Conservation (phyloP, 2,888 invertebrate species). For the Dynastes tityus region DNA sequence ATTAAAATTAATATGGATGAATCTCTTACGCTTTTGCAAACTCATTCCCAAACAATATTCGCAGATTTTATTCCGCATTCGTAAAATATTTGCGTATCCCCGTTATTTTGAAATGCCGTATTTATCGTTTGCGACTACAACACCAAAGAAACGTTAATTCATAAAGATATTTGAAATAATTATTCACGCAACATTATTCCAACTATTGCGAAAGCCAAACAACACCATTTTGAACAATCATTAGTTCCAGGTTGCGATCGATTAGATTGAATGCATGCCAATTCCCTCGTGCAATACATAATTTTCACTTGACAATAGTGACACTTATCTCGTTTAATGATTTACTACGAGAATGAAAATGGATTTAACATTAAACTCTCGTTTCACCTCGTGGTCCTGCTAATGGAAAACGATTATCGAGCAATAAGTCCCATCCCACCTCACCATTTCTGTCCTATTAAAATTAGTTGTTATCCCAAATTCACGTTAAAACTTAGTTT, state of each 20-base stretch:
- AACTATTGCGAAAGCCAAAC: too few relatives aligned
- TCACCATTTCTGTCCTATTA: neutral
- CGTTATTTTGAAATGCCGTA: too few relatives aligned
- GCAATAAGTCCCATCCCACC: neutral
- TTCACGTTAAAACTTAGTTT: neutral
- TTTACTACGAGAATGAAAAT: neutral
- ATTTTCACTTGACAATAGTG: conserved; percentile 6
- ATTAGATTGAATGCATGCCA: neutral
- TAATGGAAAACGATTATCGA: conserved; percentile 5
- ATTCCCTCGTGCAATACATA: neutral
- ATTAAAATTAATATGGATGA: too few relatives aligned
- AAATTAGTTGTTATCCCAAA: conserved; percentile 7
- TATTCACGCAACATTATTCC: too few relatives aligned
- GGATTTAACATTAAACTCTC: neutral
- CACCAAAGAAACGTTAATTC: too few relatives aligned
- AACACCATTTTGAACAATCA: too few relatives aligned
- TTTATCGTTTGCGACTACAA: too few relatives aligned
- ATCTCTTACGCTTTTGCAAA: too few relatives aligned
- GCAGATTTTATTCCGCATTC: too few relatives aligned
- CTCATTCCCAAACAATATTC: too few relatives aligned
- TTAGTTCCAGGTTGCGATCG: neutral
- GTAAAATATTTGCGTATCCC: too few relatives aligned
- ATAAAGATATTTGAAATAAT: too few relatives aligned
- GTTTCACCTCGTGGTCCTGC: neutral
- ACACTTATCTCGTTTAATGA: conserved; percentile 8